Conservation (phyloP, 2,888 invertebrate species). For the Amblyjoppa fuscipennis region DNA sequence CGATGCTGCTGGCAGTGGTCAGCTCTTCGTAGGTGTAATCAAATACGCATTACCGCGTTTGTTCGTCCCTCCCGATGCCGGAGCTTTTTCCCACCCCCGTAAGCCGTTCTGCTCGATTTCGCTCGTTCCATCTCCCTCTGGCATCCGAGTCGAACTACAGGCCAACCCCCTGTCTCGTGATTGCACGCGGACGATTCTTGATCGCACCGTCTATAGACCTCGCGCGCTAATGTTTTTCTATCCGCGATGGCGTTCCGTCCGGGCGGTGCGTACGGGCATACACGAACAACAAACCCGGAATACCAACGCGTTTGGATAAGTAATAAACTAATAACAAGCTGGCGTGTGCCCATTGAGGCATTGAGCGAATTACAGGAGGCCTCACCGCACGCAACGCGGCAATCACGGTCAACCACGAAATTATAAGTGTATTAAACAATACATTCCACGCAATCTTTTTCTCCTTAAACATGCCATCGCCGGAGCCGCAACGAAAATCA, state of each 20-base stretch:
- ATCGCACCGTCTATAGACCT: constrained; percentile 48
- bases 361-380: constrained; percentile 38
- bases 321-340: constrained; percentile 65
- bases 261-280: constrained; percentile 28
- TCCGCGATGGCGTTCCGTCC: constrained; percentile 42
- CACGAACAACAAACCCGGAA: constrained; percentile 31
- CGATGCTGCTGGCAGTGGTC: constrained; percentile 54
- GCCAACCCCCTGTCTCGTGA: constrained; percentile 57
- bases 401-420: constrained; percentile 77
- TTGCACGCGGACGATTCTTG: constrained; percentile 59
- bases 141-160: constrained; percentile 57
- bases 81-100: constrained; percentile 65
- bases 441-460: constrained; percentile 69
- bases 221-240: constrained; percentile 43
- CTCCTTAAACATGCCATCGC: constrained; percentile 63
- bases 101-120: constrained; percentile 64
- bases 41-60: constrained; percentile 81
- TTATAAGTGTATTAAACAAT: constrained; percentile 64
- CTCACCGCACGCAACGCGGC: constrained; percentile 79
- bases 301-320: constrained; percentile 51
- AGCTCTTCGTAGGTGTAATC: constrained; percentile 78
- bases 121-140: constrained; percentile 32
- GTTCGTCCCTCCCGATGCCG: constrained; percentile 64
- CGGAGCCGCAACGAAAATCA: background rate
- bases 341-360: constrained; percentile 37